phyloP scores from a whole-genome alignment of 2,113 vertebrate genomes.

The Ardeotis arabs region DNA sequence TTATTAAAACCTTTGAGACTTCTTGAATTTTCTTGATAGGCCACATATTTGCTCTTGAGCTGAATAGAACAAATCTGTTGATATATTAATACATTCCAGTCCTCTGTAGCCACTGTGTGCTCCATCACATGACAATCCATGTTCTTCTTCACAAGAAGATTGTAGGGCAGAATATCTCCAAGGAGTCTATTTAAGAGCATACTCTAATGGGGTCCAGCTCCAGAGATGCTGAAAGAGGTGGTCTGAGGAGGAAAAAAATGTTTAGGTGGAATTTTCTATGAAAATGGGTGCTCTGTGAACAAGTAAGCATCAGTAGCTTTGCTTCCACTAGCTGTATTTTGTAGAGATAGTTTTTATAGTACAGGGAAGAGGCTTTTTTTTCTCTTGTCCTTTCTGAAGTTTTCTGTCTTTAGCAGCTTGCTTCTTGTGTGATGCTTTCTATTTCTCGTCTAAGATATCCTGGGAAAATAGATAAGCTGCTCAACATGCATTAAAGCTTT shows the following conservation, averaged over 20 bases:
- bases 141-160: neutral
- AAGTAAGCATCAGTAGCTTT: neutral
- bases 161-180: neutral
- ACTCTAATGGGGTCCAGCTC: neutral
- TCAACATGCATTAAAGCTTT: slow-evolving; percentile 23
- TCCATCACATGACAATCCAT: neutral
- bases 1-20: neutral
- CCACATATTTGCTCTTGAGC: neutral
- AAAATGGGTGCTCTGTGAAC: neutral
- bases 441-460: neutral
- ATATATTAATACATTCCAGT: neutral
- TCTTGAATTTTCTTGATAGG: slow-evolving; percentile 1
- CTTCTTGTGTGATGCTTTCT: neutral
- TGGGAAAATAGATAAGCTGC: slow-evolving; percentile 49
- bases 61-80: neutral
- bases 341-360: neutral
- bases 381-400: neutral
- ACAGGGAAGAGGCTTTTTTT: neutral
- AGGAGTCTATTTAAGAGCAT: neutral
- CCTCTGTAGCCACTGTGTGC: neutral
- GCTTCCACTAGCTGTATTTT: neutral
- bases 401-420: neutral
- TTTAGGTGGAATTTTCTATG: neutral
- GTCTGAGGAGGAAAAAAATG: neutral
- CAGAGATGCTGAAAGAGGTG: neutral